Evolutionary conservation across 2,888 invertebrate species (phyloP).

Genomic region (Drosophila anomalata): DNA sequence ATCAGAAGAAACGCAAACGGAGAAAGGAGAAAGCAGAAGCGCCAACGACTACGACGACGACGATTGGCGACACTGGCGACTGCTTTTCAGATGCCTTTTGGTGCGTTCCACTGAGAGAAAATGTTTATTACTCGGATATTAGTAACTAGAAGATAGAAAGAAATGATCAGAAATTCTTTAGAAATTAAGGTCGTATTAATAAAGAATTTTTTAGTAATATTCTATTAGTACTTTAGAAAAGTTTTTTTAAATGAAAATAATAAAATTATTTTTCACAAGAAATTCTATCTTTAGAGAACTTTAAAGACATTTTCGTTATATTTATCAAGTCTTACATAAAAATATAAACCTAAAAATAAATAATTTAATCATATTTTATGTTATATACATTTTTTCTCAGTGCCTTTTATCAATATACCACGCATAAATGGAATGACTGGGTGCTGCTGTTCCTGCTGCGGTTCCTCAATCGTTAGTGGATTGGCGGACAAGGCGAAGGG

Average conservation of each 20-base stretch:
- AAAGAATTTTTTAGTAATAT: too few relatives aligned
- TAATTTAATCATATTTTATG: too few relatives aligned
- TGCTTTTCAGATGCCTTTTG: constrained; percentile 57
- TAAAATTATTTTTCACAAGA: too few relatives aligned
- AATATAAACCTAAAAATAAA: too few relatives aligned
- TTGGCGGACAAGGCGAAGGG: constrained; percentile 31
- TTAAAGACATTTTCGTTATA: too few relatives aligned
- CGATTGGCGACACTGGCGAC: constrained; percentile 54
- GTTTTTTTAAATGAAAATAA: too few relatives aligned
- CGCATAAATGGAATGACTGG: constrained; percentile 59
- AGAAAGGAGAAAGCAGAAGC: constrained; percentile 15
- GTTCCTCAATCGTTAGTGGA: constrained; percentile 61
- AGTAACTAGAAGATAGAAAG: too few relatives aligned
- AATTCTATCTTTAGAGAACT: too few relatives aligned
- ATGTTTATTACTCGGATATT: neutral
- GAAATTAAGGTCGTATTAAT: too few relatives aligned
- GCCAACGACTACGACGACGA: constrained; percentile 39
- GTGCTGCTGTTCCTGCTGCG: constrained; percentile 60
- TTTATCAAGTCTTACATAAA: too few relatives aligned
- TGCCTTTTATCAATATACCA: constrained; percentile 75
- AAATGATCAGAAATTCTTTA: too few relatives aligned
- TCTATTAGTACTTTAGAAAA: too few relatives aligned
- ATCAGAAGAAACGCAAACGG: constrained; percentile 40
- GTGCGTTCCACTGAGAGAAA: constrained; percentile 33
- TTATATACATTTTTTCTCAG: constrained; percentile 43